A percentile compares a stretch with the other conserved stretches of the same genome.
Evolutionary conservation across 2,113 vertebrate genomes (phyloP).

Genomic region (Rhinopithecus roxellana): DNA sequence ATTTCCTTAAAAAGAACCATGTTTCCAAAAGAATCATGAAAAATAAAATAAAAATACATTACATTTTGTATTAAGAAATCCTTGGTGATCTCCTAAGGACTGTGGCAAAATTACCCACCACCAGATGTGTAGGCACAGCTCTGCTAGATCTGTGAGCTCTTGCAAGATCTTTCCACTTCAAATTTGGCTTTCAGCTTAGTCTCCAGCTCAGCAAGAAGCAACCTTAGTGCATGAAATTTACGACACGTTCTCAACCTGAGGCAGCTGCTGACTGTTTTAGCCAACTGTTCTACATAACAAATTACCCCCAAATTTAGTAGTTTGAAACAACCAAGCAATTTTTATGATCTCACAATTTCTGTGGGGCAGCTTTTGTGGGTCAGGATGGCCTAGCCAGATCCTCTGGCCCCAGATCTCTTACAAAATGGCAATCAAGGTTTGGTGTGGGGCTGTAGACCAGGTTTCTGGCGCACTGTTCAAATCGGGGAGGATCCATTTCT

Average conservation of each 20-base stretch:
- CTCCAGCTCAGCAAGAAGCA: not conserved
- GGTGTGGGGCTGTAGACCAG: not conserved
- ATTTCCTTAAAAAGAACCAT: not conserved
- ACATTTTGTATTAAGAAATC: not conserved
- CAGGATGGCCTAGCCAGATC: not conserved
- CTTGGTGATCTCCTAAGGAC: not conserved
- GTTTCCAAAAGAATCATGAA: not conserved
- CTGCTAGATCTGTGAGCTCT: not conserved
- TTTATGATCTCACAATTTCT: not conserved
- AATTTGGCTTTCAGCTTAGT: not conserved
- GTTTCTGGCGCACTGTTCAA: not conserved
- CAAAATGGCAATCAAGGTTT: not conserved
- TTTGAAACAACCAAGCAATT: not conserved
- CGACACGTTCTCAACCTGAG: not conserved
- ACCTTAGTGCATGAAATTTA: not conserved
- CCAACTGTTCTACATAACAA: not conserved
- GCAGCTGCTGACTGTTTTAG: not conserved
- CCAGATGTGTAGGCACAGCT: not conserved
- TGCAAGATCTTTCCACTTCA: not conserved
- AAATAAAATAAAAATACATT: not conserved
- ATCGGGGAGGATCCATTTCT: not conserved
- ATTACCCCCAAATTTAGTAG: not conserved
- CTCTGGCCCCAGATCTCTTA: not conserved
- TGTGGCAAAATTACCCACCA: not conserved
- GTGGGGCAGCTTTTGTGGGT: not conserved